These are phyloP conservation scores for Suricata suricatta DNA, from an alignment of 2,113 vertebrate genomes.

Conservation along the genomic window DNA sequence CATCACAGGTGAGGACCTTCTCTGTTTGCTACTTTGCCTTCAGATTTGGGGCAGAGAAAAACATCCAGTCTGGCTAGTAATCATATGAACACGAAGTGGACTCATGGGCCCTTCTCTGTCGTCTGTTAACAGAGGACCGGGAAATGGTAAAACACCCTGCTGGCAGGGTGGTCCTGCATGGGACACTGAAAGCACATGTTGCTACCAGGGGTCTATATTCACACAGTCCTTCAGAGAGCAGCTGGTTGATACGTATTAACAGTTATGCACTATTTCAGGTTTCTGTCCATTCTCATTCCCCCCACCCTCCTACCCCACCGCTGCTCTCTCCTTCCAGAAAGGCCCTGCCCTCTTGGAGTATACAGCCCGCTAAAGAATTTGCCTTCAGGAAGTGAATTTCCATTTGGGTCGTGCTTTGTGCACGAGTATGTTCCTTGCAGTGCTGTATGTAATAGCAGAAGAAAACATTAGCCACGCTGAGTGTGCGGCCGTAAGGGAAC, in stretches of 20 bases:
- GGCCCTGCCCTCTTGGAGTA: neutral
- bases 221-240: neutral
- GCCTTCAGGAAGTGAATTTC: neutral
- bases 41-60: neutral
- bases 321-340: neutral
- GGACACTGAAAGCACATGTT: accelerated
- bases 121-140: neutral
- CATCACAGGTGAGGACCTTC: constrained; percentile 81
- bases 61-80: too few species aligned
- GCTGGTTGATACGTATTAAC: too few species aligned
- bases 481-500: neutral
- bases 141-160: neutral
- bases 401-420: neutral
- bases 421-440: neutral
- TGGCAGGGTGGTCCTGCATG: neutral
- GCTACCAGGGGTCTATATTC: neutral
- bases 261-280: neutral
- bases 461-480: neutral
- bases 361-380: neutral
- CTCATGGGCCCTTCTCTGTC: neutral
- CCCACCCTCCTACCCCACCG: neutral
- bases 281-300: neutral
- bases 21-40: neutral
- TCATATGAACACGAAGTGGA: neutral
- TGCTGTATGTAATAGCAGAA: neutral